phyloP scores from a whole-genome alignment of 2,113 vertebrate genomes.

The Tyto alba region DNA sequence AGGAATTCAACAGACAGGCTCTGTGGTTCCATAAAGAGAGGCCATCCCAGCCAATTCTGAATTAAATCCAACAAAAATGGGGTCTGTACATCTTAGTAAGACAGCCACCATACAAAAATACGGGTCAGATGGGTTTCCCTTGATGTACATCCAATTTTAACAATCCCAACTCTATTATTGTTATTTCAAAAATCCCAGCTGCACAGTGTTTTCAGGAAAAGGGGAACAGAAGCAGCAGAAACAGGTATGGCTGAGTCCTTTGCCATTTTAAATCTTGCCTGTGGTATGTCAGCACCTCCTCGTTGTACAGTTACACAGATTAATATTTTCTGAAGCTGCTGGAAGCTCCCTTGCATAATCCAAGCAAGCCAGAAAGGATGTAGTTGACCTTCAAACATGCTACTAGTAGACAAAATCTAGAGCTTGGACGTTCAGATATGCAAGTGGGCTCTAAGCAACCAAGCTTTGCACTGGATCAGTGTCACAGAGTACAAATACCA shows the following conservation, averaged over 20 bases:
- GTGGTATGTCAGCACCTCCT: background rate
- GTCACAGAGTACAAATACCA: background rate
- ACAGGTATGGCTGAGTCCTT: background rate
- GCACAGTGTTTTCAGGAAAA: background rate
- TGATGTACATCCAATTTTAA: constrained; percentile 16
- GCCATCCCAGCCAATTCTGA: constrained; percentile 12
- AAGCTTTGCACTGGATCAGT: background rate
- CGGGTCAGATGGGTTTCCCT: background rate
- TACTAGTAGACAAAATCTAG: background rate
- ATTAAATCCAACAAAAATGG: constrained; percentile 30
- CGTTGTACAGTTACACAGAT: background rate
- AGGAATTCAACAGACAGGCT: background rate
- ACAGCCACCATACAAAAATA: background rate
- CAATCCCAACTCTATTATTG: background rate
- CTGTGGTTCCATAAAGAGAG: constrained; percentile 26
- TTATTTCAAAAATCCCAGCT: constrained; percentile 26
- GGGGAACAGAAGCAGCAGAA: background rate
- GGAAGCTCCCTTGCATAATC: background rate
- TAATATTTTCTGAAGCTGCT: background rate
- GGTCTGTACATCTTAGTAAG: background rate
- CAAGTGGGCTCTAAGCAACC: background rate
- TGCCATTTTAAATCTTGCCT: background rate
- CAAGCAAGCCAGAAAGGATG: background rate
- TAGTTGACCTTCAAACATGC: background rate
- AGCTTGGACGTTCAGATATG: background rate